These are phyloP conservation scores for Drosophila kuntzei DNA, from an alignment of 2,888 invertebrate species.

Conservation along the genomic window DNA sequence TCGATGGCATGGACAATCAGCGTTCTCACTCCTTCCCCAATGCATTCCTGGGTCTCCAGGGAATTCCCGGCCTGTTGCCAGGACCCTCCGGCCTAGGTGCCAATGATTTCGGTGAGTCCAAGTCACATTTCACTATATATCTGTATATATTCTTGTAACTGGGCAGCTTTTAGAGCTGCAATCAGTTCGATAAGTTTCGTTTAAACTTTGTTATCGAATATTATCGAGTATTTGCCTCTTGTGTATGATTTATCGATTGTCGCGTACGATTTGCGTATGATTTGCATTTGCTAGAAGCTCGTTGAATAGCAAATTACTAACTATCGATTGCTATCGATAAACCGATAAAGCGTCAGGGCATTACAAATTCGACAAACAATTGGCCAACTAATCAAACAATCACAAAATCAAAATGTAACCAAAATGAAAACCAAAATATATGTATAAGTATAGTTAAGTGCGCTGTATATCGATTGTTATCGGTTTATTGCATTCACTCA, in stretches of 20 bases:
- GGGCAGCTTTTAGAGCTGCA: conserved; percentile 12
- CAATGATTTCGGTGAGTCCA: conserved; percentile 92
- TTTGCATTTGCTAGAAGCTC: conserved; percentile 72
- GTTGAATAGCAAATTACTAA: conserved; percentile 59
- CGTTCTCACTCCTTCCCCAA: conserved; percentile 92
- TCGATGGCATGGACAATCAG: conserved; percentile 89
- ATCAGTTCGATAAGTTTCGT: conserved; percentile 32
- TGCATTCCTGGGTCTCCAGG: conserved; percentile 92
- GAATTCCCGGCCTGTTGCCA: conserved; percentile 91
- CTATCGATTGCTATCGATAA: conserved; percentile 70
- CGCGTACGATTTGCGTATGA: conserved; percentile 62
- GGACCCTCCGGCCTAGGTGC: conserved; percentile 94
- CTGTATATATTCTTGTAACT: conserved; percentile 16
- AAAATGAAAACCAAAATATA: conserved; percentile 15
- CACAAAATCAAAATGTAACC: conserved; percentile 11
- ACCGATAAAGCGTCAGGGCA: conserved; percentile 53
- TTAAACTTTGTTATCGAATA: conserved; percentile 47
- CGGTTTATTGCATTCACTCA: conserved; percentile 63
- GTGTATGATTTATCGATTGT: conserved; percentile 67
- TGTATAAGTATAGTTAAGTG: conserved; percentile 50
- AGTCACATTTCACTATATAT: neutral
- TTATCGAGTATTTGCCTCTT: conserved; percentile 69
- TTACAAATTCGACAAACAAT: conserved; percentile 59
- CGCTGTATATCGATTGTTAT: conserved; percentile 66
- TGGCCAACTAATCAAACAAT: conserved; percentile 51